Conservation (phyloP, 2,888 invertebrate species). For the Tholera decimalis region DNA sequence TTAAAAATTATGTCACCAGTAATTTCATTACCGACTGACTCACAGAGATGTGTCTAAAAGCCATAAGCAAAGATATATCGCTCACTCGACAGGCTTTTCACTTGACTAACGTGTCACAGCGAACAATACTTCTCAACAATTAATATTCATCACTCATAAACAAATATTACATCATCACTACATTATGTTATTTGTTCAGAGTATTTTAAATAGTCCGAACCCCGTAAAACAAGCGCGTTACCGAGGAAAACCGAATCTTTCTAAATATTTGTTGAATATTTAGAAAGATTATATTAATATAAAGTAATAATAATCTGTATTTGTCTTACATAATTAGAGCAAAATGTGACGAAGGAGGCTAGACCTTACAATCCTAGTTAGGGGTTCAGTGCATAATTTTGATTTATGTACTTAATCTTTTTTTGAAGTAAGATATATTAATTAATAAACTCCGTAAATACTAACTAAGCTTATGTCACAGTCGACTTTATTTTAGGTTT, state of each 20-base stretch:
- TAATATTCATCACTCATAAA: constrained; percentile 60
- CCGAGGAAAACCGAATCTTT: fast-evolving
- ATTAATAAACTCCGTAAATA: neutral
- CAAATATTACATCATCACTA: constrained; percentile 63
- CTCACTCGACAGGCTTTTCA: constrained; percentile 47
- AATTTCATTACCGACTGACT: constrained; percentile 31
- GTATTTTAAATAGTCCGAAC: neutral
- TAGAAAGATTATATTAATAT: no score
- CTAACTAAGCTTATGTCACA: neutral
- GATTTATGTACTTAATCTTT: no score
- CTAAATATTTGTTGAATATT: neutral
- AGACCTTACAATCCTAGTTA: no score
- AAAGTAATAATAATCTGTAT: no score
- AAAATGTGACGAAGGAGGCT: no score
- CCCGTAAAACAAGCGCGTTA: neutral
- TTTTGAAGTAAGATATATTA: no score
- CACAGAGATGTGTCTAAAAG: constrained; percentile 19
- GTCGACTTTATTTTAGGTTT: neutral
- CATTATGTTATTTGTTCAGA: constrained; percentile 21
- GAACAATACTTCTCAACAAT: constrained; percentile 51
- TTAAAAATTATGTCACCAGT: constrained; percentile 33
- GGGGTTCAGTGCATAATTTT: no score
- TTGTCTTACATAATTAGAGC: no score
- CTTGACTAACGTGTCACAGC: constrained; percentile 30
- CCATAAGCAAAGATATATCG: constrained; percentile 43